Conservation (phyloP, 2,888 invertebrate genomes). For the Cheilosia scutellata region DNA sequence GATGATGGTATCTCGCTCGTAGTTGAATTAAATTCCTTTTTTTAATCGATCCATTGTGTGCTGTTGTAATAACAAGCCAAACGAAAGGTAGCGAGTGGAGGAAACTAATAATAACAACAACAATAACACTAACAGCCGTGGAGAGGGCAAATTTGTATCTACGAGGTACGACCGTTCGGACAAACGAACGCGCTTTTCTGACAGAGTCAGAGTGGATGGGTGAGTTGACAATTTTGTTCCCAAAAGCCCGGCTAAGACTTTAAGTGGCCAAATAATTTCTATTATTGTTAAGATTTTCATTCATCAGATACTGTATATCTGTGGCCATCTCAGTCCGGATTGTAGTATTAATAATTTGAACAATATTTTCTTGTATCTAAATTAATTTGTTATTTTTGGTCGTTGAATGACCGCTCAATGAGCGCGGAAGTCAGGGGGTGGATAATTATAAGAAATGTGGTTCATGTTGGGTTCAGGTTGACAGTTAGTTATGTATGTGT, state of each 20-base stretch:
- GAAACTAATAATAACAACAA: constrained; percentile 39
- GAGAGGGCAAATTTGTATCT: constrained; percentile 49
- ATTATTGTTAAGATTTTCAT: constrained; percentile 48
- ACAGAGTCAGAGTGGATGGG: constrained; percentile 24
- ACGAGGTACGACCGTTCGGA: constrained; percentile 1
- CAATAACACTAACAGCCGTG: constrained; percentile 25
- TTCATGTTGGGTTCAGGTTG: constrained; percentile 27
- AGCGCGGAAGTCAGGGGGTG: constrained; percentile 16
- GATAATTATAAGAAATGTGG: constrained; percentile 43
- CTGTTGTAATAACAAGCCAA: constrained; percentile 42
- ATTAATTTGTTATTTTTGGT: constrained; percentile 58
- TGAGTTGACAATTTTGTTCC: constrained; percentile 22
- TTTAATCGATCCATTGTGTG: constrained; percentile 49
- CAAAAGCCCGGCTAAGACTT: constrained; percentile 34
- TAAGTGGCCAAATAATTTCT: constrained; percentile 65
- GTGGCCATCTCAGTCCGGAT: constrained; percentile 11
- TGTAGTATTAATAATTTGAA: constrained; percentile 24
- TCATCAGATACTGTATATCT: constrained; percentile 35
- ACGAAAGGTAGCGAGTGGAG: constrained; percentile 41
- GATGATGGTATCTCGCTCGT: constrained; percentile 30
- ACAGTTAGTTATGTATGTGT: background rate
- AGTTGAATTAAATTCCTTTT: constrained; percentile 30
- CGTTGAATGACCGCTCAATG: constrained; percentile 44
- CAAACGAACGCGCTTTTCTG: constrained; percentile 4
- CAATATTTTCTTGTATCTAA: constrained; percentile 20